phyloP scores from a whole-genome alignment of 2,888 invertebrate genomes.

The Macrophya alboannulata region DNA sequence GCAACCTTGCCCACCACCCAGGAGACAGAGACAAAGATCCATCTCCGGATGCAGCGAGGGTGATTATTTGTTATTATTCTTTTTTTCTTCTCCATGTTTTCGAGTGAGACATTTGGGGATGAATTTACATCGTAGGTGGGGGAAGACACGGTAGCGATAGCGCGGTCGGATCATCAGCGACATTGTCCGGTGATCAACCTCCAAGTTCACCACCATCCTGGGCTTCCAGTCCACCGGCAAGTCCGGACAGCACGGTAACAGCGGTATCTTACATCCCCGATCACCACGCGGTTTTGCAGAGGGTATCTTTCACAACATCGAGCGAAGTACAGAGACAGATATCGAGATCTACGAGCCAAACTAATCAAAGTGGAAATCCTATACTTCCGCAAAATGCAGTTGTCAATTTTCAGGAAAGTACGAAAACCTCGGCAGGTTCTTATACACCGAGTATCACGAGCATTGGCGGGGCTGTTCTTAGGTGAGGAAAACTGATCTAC shows the following conservation, averaged over 20 bases:
- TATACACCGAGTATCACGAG: constrained; percentile 84
- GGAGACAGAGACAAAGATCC: constrained; percentile 79
- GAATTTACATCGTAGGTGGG: constrained; percentile 74
- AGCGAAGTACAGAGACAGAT: constrained; percentile 82
- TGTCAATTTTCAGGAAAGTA: constrained; percentile 60
- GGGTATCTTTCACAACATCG: constrained; percentile 85
- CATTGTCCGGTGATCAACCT: constrained; percentile 81
- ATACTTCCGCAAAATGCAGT: constrained; percentile 65
- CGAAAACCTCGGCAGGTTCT: constrained; percentile 64
- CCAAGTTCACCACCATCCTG: constrained; percentile 83
- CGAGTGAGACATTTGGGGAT: background rate
- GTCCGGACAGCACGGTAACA: constrained; percentile 82
- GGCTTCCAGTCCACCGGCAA: constrained; percentile 83
- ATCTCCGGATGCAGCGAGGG: constrained; percentile 77
- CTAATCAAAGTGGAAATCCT: background rate
- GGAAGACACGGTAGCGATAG: constrained; percentile 83
- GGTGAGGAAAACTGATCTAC: constrained; percentile 71
- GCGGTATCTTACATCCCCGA: constrained; percentile 83
- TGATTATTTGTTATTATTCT: constrained; percentile 56
- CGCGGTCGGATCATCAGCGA: constrained; percentile 85
- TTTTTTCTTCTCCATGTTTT: no score
- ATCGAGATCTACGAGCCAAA: constrained; percentile 69
- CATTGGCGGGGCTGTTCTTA: constrained; percentile 85
- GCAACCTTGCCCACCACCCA: constrained; percentile 79
- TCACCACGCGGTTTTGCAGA: constrained; percentile 81